Evolutionary conservation across 2,113 vertebrate genomes (phyloP).

Genomic region (Nestor notabilis): DNA sequence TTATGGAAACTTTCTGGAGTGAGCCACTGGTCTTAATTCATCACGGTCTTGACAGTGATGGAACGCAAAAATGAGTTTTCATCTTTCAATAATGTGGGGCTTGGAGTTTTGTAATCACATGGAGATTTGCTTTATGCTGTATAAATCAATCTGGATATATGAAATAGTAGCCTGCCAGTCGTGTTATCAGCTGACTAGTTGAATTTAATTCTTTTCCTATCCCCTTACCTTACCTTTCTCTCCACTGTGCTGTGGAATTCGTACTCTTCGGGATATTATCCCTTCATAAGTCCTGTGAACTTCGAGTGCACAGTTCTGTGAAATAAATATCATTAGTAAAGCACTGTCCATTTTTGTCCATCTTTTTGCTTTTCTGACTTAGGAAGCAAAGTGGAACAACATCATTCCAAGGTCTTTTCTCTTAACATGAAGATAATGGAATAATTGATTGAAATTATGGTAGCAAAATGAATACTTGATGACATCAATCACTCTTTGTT

Average conservation of each 20-base stretch:
- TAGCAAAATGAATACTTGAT: not conserved
- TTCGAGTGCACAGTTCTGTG: not conserved
- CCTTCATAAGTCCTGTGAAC: not conserved
- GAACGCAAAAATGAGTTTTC: constrained; percentile 12
- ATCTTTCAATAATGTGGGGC: not conserved
- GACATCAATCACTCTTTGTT: not conserved
- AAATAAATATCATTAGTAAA: not conserved
- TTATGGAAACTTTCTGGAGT: not conserved
- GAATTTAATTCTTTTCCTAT: not conserved
- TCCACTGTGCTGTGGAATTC: not conserved
- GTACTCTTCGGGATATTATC: not conserved
- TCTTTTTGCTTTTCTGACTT: not conserved
- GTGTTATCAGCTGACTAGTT: not conserved
- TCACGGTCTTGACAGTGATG: not conserved
- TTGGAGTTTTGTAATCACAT: not conserved
- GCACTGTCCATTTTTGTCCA: not conserved
- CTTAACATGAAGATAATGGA: not conserved
- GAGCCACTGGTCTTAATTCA: not conserved
- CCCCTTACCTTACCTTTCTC: not conserved
- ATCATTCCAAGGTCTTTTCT: not conserved
- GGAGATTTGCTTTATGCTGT: constrained; percentile 1
- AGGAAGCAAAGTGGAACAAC: not conserved
- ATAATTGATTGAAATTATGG: constrained; percentile 8
- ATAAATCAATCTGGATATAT: not conserved
- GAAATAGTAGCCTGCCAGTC: not conserved